Evolutionary conservation across 2,888 invertebrate genomes (phyloP).

Genomic region (Linnaemya vulpina): DNA sequence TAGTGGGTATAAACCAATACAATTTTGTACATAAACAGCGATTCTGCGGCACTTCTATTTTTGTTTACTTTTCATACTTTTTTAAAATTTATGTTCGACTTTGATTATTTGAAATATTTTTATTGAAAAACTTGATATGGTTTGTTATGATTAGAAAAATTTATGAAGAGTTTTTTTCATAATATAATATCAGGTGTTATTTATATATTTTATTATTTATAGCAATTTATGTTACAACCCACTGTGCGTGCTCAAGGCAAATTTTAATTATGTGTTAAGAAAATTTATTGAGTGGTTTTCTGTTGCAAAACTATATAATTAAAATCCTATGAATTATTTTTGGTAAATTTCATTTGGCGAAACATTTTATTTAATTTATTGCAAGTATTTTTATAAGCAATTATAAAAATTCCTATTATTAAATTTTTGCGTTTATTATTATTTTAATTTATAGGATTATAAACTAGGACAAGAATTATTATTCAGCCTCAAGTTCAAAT

Average conservation of each 20-base stretch:
- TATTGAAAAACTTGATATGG: neutral
- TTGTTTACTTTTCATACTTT: neutral
- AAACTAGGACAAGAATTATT: too few species aligned
- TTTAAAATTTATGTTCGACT: constrained; percentile 1
- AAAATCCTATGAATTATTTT: neutral
- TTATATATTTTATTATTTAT: neutral
- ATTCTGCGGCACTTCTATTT: too few species aligned
- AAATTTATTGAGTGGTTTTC: neutral
- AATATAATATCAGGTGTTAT: neutral
- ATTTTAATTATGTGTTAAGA: neutral
- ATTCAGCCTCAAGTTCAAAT: too few species aligned
- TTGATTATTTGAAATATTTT: constrained; percentile 23
- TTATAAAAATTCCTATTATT: too few species aligned
- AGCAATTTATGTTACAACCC: neutral
- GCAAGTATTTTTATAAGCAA: neutral
- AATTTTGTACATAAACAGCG: too few species aligned
- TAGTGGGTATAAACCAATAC: too few species aligned
- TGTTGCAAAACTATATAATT: neutral
- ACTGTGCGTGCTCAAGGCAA: neutral
- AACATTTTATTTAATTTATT: neutral
- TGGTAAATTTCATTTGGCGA: neutral
- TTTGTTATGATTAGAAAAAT: neutral
- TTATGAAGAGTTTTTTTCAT: neutral
- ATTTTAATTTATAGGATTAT: too few species aligned
- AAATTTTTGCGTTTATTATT: too few species aligned